Percentiles rank a stretch among this genome's conserved stretches.
phyloP scores from a whole-genome alignment of 2,113 vertebrate species.

The Amphilophus citrinellus region DNA sequence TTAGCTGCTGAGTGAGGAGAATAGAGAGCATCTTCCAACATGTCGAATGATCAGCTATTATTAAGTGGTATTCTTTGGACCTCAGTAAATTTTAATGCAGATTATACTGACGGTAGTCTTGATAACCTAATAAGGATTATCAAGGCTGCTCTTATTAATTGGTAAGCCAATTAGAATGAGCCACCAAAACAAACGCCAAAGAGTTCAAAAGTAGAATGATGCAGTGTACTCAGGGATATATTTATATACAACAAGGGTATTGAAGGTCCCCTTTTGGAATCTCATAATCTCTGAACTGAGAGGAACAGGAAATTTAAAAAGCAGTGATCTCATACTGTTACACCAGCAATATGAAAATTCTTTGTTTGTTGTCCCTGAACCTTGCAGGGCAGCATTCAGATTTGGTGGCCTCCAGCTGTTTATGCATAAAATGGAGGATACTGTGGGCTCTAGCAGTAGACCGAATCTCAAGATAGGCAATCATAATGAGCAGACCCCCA shows the following conservation, averaged over 20 bases:
- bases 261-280: neutral
- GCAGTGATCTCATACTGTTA: neutral
- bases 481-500: neutral
- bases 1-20: neutral
- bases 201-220: neutral
- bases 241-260: neutral
- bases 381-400: neutral
- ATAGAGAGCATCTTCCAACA: neutral
- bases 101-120: neutral
- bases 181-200: neutral
- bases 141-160: neutral
- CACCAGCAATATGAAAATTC: constrained; percentile 10
- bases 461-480: neutral
- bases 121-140: neutral
- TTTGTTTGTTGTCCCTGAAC: neutral
- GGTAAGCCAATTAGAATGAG: neutral
- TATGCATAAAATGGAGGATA: constrained; percentile 1
- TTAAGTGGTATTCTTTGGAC: neutral
- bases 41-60: neutral
- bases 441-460: neutral
- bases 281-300: neutral
- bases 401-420: constrained; percentile 6
- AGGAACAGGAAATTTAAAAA: neutral
- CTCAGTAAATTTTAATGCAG: neutral
- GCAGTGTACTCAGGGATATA: neutral